Evolutionary conservation across 2,888 invertebrate species (phyloP).

Genomic region (Didymodactylos carnosus): DNA sequence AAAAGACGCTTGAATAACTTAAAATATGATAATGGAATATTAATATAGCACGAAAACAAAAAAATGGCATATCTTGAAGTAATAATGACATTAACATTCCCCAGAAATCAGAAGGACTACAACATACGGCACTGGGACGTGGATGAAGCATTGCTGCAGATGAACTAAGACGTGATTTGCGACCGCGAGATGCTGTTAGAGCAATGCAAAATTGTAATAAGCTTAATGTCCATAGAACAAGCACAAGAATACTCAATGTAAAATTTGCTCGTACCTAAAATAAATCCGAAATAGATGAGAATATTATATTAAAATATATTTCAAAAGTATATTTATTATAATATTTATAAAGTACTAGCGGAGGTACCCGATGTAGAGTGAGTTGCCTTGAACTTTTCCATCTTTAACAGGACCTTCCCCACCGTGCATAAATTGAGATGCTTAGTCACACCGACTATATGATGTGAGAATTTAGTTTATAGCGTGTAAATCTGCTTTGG

Average conservation of each 20-base stretch:
- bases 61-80: slow-evolving; percentile 55
- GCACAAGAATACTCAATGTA: slow-evolving; percentile 57
- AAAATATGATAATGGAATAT: slow-evolving; percentile 69
- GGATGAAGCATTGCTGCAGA: slow-evolving; percentile 20
- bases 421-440: too few relatives aligned
- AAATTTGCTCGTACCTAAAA: slow-evolving; percentile 42
- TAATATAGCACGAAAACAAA: slow-evolving; percentile 58
- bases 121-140: background rate
- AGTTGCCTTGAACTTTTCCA: too few relatives aligned
- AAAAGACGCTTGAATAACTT: slow-evolving; percentile 86
- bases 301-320: background rate
- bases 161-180: slow-evolving; percentile 30
- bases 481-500: too few relatives aligned
- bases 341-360: too few relatives aligned
- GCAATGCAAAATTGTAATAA: slow-evolving; percentile 81
- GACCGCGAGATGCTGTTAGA: slow-evolving; percentile 52
- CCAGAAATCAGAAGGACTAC: slow-evolving; percentile 10
- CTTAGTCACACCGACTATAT: too few relatives aligned
- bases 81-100: slow-evolving; percentile 10
- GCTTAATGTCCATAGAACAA: slow-evolving; percentile 77
- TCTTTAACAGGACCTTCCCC: too few relatives aligned
- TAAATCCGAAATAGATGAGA: slow-evolving; percentile 1
- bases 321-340: background rate
- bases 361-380: too few relatives aligned
- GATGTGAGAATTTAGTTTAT: too few relatives aligned